Evolutionary conservation across 2,888 invertebrate species (phyloP).

Genomic region (Ormyrus thymus): DNA sequence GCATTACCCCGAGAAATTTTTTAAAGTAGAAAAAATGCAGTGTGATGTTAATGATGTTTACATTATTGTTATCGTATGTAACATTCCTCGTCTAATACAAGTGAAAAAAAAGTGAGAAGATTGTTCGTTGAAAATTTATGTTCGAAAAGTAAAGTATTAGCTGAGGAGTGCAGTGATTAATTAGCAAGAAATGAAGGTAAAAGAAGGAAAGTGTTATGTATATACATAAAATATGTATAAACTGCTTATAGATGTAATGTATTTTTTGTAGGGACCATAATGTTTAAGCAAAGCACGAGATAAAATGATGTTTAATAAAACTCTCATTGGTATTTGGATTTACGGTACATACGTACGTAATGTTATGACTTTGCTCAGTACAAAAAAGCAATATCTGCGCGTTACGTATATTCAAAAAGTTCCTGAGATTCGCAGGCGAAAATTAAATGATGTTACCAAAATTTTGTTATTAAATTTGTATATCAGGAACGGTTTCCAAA

Average conservation of each 20-base stretch:
- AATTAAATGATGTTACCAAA: background rate
- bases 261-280: constrained; percentile 73
- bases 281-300: constrained; percentile 64
- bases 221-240: constrained; percentile 61
- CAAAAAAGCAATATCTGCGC: constrained; percentile 11
- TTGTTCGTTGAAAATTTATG: constrained; percentile 23
- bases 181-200: constrained; percentile 22
- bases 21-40: constrained; percentile 28
- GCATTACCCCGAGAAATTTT: constrained; percentile 42
- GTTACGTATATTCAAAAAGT: constrained; percentile 10
- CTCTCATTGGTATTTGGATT: constrained; percentile 36
- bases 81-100: constrained; percentile 60
- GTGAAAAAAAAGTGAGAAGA: constrained; percentile 26
- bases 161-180: constrained; percentile 54
- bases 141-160: constrained; percentile 60
- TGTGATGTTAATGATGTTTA: constrained; percentile 49
- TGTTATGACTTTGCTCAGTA: constrained; percentile 17
- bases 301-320: constrained; percentile 54
- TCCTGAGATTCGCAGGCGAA: constrained; percentile 24
- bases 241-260: constrained; percentile 71
- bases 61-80: constrained; percentile 55
- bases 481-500: constrained; percentile 21
- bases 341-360: constrained; percentile 7
- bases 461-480: constrained; percentile 16
- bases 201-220: constrained; percentile 59